Conservation (phyloP, 2,888 invertebrate species). For the Caprella mutica region DNA sequence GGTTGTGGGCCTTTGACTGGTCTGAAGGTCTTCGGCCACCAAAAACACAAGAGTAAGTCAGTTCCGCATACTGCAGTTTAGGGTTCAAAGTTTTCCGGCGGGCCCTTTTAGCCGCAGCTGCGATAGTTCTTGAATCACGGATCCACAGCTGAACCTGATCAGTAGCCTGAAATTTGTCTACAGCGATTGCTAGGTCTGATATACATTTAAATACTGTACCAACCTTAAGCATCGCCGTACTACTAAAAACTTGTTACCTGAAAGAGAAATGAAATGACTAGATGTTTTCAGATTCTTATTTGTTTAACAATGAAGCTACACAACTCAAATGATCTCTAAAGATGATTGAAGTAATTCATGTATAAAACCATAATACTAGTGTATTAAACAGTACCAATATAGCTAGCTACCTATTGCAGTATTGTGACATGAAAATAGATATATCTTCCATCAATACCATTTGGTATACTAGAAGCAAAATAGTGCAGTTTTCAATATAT, state of each 20-base stretch:
- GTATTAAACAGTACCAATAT: no score
- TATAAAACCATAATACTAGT: no score
- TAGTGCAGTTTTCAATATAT: no score
- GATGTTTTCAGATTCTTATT: no score
- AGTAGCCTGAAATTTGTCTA: constrained; percentile 33
- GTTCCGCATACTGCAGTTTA: constrained; percentile 33
- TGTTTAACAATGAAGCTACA: no score
- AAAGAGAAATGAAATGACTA: no score
- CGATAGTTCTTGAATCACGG: constrained; percentile 31
- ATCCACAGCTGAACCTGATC: constrained; percentile 34
- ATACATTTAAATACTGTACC: constrained; percentile 34
- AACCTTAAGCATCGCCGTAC: constrained; percentile 34
- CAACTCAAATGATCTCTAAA: no score
- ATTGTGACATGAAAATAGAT: no score
- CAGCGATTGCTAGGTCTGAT: constrained; percentile 28
- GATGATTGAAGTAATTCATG: no score
- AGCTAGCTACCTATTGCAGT: no score
- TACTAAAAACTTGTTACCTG: constrained; percentile 8
- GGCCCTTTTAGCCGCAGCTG: constrained; percentile 34
- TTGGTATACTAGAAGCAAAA: no score
- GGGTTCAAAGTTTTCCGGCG: constrained; percentile 34
- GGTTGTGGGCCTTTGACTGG: constrained; percentile 32
- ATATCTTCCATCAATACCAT: no score
- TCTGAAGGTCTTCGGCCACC: constrained; percentile 33
- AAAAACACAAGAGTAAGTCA: constrained; percentile 34